phyloP scores from a whole-genome alignment of 1,140 invertebrate genomes.

The Thaumetopoea pityocampa region DNA sequence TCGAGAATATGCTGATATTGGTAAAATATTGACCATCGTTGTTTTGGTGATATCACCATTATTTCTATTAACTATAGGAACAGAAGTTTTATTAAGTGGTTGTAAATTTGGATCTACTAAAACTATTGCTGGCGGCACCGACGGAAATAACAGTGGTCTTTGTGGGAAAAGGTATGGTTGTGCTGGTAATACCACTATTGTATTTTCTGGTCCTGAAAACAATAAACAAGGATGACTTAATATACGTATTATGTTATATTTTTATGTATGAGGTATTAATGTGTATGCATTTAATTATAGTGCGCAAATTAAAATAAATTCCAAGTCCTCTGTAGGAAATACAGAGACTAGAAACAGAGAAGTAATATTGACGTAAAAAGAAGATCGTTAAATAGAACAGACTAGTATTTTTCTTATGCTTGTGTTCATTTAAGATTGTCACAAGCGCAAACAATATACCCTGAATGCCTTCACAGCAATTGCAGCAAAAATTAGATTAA shows the following conservation, averaged over 20 bases:
- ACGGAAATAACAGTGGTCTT: slow-evolving; percentile 57
- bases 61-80: slow-evolving; percentile 52
- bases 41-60: slow-evolving; percentile 71
- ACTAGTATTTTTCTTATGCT: no score
- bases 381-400: no score
- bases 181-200: slow-evolving; percentile 60
- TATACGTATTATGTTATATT: not conserved
- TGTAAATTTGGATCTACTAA: slow-evolving; percentile 58
- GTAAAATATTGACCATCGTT: slow-evolving; percentile 83
- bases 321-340: no score
- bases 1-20: slow-evolving; percentile 80
- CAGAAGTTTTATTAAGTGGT: slow-evolving; percentile 42
- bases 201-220: slow-evolving; percentile 55
- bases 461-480: not conserved
- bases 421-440: no score
- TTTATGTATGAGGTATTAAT: no score
- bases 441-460: no score
- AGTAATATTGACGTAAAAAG: no score
- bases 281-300: no score
- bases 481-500: no score
- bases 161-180: slow-evolving; percentile 63
- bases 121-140: slow-evolving; percentile 57
- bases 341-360: no score
- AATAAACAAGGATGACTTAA: slow-evolving; percentile 4
- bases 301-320: no score